A percentile compares a stretch with the other conserved stretches of the same genome.
Evolutionary conservation across 2,888 invertebrate species (phyloP).

Genomic region (Archips crataeganus): DNA sequence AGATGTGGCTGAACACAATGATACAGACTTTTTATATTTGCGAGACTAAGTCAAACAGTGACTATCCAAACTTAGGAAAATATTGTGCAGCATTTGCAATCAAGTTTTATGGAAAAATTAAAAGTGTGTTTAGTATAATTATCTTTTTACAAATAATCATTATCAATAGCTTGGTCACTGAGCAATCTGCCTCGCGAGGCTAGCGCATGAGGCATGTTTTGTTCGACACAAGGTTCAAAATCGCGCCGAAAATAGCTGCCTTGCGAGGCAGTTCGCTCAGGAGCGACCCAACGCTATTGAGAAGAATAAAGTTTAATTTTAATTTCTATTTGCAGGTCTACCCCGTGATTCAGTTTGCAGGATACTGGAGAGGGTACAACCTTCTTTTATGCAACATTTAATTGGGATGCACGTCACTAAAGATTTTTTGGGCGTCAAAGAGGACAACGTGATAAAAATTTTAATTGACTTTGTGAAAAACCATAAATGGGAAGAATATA

Average conservation of each 20-base stretch:
- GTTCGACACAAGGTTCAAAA: no score
- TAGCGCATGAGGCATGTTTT: no score
- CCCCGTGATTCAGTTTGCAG: constrained; percentile 63
- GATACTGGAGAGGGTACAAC: constrained; percentile 69
- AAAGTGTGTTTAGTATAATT: constrained; percentile 54
- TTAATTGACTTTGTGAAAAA: constrained; percentile 62
- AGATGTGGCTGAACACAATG: constrained; percentile 74
- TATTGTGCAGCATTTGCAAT: constrained; percentile 65
- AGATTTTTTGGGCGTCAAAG: constrained; percentile 55
- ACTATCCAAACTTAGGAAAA: constrained; percentile 71
- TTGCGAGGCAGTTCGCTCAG: no score
- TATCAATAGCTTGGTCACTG: no score
- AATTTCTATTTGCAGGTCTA: constrained; percentile 62
- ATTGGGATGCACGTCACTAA: constrained; percentile 61
- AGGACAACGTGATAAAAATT: constrained; percentile 61
- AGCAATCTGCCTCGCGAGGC: no score
- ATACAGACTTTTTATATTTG: constrained; percentile 72
- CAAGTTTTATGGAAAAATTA: constrained; percentile 69
- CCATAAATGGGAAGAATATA: constrained; percentile 58
- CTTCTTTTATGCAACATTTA: constrained; percentile 67
- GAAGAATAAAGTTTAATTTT: not conserved
- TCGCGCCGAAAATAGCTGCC: no score
- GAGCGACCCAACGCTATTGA: not conserved
- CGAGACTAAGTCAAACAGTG: constrained; percentile 65
- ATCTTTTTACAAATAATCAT: not conserved